phyloP scores from a whole-genome alignment of 2,888 invertebrate species.

The Erebia epiphron region DNA sequence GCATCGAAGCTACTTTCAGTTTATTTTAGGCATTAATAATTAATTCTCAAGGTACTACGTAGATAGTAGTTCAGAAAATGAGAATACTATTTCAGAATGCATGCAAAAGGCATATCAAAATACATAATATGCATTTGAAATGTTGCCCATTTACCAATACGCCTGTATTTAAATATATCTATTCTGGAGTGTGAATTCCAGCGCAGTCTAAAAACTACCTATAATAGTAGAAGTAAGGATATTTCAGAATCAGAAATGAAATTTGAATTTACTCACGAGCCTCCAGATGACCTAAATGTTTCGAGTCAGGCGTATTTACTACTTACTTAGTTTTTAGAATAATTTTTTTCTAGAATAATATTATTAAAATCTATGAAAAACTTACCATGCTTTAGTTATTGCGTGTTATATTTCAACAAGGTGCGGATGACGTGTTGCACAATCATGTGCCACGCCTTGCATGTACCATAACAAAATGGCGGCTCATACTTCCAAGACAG shows the following conservation, averaged over 20 bases:
- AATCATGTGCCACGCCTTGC: constrained; percentile 66
- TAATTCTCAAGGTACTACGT: not conserved
- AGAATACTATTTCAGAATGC: not conserved
- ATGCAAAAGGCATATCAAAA: too few relatives aligned
- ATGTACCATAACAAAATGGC: constrained; percentile 69
- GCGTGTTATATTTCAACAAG: constrained; percentile 53
- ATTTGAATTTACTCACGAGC: too few relatives aligned
- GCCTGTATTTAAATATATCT: too few relatives aligned
- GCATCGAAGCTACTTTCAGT: constrained; percentile 1
- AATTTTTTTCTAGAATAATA: not conserved
- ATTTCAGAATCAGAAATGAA: too few relatives aligned
- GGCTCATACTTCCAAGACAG: constrained; percentile 48
- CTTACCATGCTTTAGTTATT: constrained; percentile 68
- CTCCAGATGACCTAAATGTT: too few relatives aligned
- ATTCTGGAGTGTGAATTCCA: not conserved
- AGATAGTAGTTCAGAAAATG: not conserved
- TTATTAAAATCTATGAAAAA: constrained; percentile 44
- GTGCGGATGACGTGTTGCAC: constrained; percentile 45
- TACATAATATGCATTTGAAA: too few relatives aligned
- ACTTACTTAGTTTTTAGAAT: too few relatives aligned
- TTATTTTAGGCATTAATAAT: constrained; percentile 1
- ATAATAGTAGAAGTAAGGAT: too few relatives aligned
- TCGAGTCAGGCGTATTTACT: too few relatives aligned
- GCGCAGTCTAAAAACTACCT: not conserved
- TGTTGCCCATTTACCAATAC: too few relatives aligned